Conservation (phyloP, 2,888 invertebrate genomes). For the Neoaliturus tenellus region DNA sequence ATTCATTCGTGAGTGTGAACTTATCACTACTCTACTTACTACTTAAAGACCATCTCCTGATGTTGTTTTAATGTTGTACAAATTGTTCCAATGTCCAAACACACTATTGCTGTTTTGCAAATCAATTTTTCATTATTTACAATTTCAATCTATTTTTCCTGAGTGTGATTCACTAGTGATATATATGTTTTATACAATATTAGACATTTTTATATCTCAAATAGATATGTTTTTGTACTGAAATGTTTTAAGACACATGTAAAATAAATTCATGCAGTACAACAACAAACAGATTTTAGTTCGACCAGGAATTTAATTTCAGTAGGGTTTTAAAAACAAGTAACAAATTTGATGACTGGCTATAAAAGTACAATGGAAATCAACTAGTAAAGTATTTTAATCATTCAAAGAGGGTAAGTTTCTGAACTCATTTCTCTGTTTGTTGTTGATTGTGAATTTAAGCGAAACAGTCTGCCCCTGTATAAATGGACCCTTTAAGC, state of each 20-base stretch:
- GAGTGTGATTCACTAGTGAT: conserved; percentile 19
- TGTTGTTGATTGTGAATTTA: not conserved
- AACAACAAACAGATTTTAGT: conserved; percentile 26
- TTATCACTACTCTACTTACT: not conserved
- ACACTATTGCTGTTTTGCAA: conserved; percentile 3
- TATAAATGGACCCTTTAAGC: not conserved
- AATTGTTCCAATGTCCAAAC: not conserved
- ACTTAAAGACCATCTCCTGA: not conserved
- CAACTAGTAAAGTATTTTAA: too few relatives aligned
- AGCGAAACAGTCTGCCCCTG: not conserved
- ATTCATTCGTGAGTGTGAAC: not conserved
- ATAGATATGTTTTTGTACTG: conserved; percentile 41
- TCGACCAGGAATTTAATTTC: too few relatives aligned
- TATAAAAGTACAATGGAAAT: too few relatives aligned
- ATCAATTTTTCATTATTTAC: not conserved
- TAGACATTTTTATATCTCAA: conserved; percentile 43
- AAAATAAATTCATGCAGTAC: not conserved
- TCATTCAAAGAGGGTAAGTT: too few relatives aligned
- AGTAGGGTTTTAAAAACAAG: too few relatives aligned
- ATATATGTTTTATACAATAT: conserved; percentile 34
- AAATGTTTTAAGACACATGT: conserved; percentile 24
- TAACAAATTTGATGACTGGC: too few relatives aligned
- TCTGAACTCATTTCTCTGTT: not conserved
- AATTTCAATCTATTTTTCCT: conserved; percentile 3
- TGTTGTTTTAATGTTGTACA: conserved; percentile 42